These are phyloP conservation scores for Cydia amplana DNA, from an alignment of 1,140 invertebrate species.

Conservation along the genomic window DNA sequence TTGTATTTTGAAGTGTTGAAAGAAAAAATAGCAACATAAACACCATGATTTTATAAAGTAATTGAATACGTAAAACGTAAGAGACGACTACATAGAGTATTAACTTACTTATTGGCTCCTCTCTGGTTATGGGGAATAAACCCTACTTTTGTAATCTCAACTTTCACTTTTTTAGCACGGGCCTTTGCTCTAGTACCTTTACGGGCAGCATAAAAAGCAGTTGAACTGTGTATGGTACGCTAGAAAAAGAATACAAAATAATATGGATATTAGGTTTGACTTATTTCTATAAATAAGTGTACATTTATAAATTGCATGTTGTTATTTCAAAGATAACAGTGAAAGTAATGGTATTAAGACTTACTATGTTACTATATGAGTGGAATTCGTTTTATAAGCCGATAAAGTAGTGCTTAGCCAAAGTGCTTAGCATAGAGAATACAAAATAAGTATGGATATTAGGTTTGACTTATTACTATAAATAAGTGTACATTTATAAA, in stretches of 20 bases:
- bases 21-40: no score
- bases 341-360: conserved; percentile 33
- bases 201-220: conserved; percentile 82
- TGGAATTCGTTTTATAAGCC: conserved; percentile 49
- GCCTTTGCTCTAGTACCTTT: conserved; percentile 88
- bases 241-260: conserved; percentile 43
- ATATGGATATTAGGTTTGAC: not conserved
- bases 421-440: no score
- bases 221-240: conserved; percentile 65
- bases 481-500: not conserved
- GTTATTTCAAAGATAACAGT: not conserved
- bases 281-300: not conserved
- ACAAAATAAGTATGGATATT: not conserved
- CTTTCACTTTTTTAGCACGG: conserved; percentile 85
- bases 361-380: conserved; percentile 60
- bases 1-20: no score
- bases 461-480: not conserved
- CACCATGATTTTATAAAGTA: no score
- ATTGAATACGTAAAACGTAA: no score
- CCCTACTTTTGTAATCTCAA: conserved; percentile 84
- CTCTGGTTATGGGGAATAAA: conserved; percentile 83
- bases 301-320: no score
- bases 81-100: not conserved
- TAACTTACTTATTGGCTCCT: conserved; percentile 70
- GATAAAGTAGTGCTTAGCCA: conserved; percentile 51